phyloP scores from a whole-genome alignment of 2,113 vertebrate species.

The Stomatorhinus ivindoensis region DNA sequence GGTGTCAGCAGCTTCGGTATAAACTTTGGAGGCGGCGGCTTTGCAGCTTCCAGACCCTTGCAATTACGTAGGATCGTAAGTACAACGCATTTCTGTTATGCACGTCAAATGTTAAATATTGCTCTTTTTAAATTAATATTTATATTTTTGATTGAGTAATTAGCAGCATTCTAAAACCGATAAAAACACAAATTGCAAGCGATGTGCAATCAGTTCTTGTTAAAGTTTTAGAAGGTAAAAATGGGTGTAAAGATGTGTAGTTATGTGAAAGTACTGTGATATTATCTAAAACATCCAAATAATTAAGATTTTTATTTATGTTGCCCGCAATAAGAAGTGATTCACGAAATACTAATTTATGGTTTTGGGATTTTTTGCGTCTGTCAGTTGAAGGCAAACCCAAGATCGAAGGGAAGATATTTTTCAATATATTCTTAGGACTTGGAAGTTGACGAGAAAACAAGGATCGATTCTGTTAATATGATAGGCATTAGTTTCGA shows the following conservation, averaged over 20 bases:
- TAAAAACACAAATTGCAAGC: neutral
- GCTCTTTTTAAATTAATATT: neutral
- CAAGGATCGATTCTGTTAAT: neutral
- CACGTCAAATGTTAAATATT: neutral
- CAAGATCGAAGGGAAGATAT: neutral
- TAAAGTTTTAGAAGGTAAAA: neutral
- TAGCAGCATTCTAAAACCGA: neutral
- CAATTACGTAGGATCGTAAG: neutral
- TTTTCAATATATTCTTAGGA: neutral
- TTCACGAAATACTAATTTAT: neutral
- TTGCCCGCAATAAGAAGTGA: neutral
- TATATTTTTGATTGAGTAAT: neutral
- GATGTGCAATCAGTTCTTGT: neutral
- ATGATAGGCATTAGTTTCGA: neutral
- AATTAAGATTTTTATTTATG: neutral
- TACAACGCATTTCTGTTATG: neutral
- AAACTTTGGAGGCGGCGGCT: neutral
- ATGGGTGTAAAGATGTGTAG: neutral
- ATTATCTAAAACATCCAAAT: neutral
- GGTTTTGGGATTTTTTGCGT: neutral
- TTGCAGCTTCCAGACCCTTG: neutral
- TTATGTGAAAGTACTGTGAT: neutral
- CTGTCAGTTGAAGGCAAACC: neutral
- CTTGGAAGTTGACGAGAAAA: neutral
- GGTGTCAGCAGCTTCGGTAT: neutral